phyloP scores from a whole-genome alignment of 2,888 invertebrate species.

The Stenchaetothrips biformis region DNA sequence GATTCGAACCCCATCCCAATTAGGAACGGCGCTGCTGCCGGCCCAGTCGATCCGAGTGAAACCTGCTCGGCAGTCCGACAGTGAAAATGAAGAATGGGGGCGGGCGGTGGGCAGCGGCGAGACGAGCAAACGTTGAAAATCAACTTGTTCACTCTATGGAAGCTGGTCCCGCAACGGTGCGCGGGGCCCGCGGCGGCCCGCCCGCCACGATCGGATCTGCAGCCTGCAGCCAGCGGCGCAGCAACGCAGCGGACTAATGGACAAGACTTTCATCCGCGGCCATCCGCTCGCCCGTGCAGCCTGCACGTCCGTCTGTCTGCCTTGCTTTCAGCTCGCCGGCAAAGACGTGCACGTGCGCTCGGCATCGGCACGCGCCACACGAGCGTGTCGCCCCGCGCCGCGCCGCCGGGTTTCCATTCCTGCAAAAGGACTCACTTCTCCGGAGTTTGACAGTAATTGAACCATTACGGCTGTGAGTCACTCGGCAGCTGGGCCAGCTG shows the following conservation, averaged over 20 bases:
- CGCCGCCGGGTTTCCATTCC: too few species aligned
- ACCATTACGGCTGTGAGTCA: background rate
- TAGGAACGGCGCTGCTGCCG: background rate
- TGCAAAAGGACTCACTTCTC: too few species aligned
- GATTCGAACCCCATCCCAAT: background rate
- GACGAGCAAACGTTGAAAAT: background rate
- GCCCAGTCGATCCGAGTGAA: background rate
- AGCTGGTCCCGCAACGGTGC: background rate
- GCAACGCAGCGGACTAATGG: background rate
- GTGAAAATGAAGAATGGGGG: slow-evolving; percentile 8
- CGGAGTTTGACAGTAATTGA: too few species aligned
- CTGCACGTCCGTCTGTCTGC: background rate
- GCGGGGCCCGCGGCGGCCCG: background rate
- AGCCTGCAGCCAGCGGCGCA: background rate
- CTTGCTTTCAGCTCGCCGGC: background rate
- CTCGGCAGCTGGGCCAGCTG: background rate
- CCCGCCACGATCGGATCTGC: too few species aligned
- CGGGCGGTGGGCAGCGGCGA: background rate
- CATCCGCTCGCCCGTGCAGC: background rate
- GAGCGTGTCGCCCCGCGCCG: background rate
- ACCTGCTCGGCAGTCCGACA: background rate
- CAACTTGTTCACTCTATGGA: background rate
- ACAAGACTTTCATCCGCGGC: slow-evolving; percentile 2
- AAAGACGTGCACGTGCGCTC: background rate
- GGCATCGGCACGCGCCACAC: background rate